Evolutionary conservation across 1,140 invertebrate genomes (phyloP), one percentile per base, ranked within the genome.

Genomic region (Neodiprion pinetum): DNA sequence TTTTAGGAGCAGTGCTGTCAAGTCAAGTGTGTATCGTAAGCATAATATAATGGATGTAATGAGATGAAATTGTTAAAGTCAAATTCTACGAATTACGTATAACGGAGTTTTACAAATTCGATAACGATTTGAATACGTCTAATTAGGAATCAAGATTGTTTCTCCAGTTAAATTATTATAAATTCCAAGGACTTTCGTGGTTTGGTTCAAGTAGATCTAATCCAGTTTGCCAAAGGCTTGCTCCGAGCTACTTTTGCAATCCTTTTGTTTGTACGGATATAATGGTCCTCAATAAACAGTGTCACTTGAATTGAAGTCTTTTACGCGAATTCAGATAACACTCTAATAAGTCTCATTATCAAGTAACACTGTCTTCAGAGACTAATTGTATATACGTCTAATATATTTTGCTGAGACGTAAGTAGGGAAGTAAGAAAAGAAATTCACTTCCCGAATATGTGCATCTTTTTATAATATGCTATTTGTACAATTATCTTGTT

Each of bases 401-500:
- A 40, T 5, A 9, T 61, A 61, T 61, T 61, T 17, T 12, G 11
- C 11, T 9, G n/a, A 61, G 11, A 61, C 11, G 53, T 61, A 61
- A 14, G n/a, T 61, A 61, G 53, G 53, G 53, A 61, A 12, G 53
- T 12, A 61, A 61, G 11, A 61, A 14, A 14, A 12, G n/a, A 12
- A 61, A 12, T 17, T 61, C n/a, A 12, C 53, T 61, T 61, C 11
- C 53, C 53, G 11, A 12, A 61, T 61, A 61, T 61, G 53, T 74
- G 74, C 73, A 79, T 76, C 70, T 78, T 83, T 78, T 82, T 81
- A 78, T 82, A 77, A 77, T 73, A 80, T 53, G 68, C 61, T 75
- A 77, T 84, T 83, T 82, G 79, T 82, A 84, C 77, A 70, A 77
- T 74, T 77, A 79, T 77, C 76, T 82, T 81, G 79, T 82, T 82